Evolutionary conservation across 2,113 vertebrate species (phyloP).

Genomic region (Myodes glareolus): DNA sequence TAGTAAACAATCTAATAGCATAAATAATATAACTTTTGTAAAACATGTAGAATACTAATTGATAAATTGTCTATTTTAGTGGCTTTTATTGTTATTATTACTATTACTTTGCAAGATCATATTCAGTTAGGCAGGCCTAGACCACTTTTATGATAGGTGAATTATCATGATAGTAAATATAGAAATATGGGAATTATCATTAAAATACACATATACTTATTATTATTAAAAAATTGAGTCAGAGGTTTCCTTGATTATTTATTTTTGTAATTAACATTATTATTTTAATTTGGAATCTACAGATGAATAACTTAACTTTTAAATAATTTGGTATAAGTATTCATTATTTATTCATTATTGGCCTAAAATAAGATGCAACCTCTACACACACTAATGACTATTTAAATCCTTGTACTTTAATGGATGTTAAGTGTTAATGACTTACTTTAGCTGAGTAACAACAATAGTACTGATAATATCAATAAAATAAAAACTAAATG

Average conservation of each 20-base stretch:
- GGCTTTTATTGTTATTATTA: not conserved
- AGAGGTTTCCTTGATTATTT: not conserved
- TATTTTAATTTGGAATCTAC: not conserved
- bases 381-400: not conserved
- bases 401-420: not conserved
- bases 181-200: not conserved
- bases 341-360: slow-evolving; percentile 20
- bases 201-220: not conserved
- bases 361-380: not conserved
- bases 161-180: not conserved
- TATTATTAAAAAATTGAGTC: not conserved
- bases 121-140: not conserved
- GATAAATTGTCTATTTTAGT: not conserved
- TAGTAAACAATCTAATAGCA: not conserved
- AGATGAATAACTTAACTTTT: not conserved
- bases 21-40: not conserved
- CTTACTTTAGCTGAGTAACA: not conserved
- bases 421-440: not conserved
- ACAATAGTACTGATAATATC: slow-evolving; percentile 1
- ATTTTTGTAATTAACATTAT: not conserved
- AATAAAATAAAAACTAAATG: slow-evolving; percentile 64
- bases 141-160: not conserved
- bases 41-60: not conserved
- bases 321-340: not conserved
- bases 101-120: not conserved